Base-by-base conservation (phyloP, 1,140 invertebrate genomes). In the Phocides pigmalion region DNA sequence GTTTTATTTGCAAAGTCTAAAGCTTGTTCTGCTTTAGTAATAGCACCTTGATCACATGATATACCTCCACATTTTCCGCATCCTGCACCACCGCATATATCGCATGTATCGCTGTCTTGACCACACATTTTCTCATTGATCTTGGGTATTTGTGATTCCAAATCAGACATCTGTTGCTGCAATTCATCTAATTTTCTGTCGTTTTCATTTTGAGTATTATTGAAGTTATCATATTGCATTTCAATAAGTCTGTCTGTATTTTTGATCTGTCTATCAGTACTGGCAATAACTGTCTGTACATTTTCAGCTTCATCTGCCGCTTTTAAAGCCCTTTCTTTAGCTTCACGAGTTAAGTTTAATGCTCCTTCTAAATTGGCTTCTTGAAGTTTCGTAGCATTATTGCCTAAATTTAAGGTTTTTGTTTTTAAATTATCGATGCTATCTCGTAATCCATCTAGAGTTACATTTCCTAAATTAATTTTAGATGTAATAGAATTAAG, bases 291-390 rank as follows among this genome's bases (percentile, higher is more conserved):
- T 68, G 72, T 90, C 82, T 82, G 93, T 53, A 87, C 95, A 82
- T 94, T 90, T 85, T 95, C 92, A 39, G 94, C 94, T 62, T 92
- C 92, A 86, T 97, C 92, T 72, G 96, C 94, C 87, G 94, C 86
- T 91, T 94, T 74, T 92, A 96, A 76, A 87, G 94, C 81, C 93
- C 94, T 80, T 93, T 95, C 89, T 95, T 97, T 93, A 93, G 96
- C 94, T 70, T 94, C 92, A 17, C 96, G 93, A 0, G 98, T 99
- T 2, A 99, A 94, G 81, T 97, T 98, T 41, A 98, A 92, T 1
- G 98, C 98, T 42, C 98, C 98, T 92, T 98, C 97, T 32, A 99
- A 96, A 90, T 99, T 98, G 3, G 96, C 96, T 91, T 99, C 98
- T 87, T 99, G 97, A 19, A 99, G 92, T 78, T 95, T 95, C 0